phyloP scores from a whole-genome alignment of 1,140 invertebrate species.

The Proales similis region DNA sequence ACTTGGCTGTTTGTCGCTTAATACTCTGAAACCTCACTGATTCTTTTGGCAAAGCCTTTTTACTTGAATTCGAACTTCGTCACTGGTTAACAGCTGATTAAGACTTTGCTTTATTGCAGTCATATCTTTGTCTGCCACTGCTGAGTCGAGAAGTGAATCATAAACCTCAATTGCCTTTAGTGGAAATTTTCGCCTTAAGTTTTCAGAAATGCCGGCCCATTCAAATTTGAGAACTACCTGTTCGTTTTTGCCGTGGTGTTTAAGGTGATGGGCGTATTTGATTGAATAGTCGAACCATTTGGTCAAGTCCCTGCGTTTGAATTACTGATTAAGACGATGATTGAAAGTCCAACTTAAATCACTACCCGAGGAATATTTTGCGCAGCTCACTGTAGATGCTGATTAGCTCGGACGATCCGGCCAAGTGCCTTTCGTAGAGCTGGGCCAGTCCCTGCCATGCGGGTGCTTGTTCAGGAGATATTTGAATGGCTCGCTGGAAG shows the following conservation, averaged over 20 bases:
- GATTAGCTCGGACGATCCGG: slow-evolving; percentile 19
- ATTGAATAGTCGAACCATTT: slow-evolving; percentile 31
- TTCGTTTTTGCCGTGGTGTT: slow-evolving; percentile 4
- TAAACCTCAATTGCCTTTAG: too few species aligned
- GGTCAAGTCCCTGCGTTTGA: neutral
- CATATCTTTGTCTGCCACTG: too few species aligned
- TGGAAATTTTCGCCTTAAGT: too few species aligned
- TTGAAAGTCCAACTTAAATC: neutral
- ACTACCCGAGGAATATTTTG: slow-evolving; percentile 13
- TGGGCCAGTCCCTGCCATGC: slow-evolving; percentile 37
- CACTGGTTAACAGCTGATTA: too few species aligned
- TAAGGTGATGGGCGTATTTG: slow-evolving; percentile 17
- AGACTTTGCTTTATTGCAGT: too few species aligned
- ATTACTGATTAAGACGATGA: neutral
- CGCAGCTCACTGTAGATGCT: slow-evolving; percentile 25
- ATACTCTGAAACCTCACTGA: too few species aligned
- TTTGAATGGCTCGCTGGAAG: slow-evolving; percentile 31
- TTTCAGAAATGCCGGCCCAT: too few species aligned
- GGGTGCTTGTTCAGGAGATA: slow-evolving; percentile 4
- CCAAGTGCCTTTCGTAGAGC: slow-evolving; percentile 22
- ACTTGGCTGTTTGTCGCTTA: too few species aligned
- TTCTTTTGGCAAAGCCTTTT: too few species aligned
- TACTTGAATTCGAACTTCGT: too few species aligned
- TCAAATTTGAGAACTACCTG: too few species aligned
- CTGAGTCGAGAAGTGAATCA: too few species aligned